phyloP scores from a whole-genome alignment of 2,888 invertebrate genomes.

The Drosophila meridiana region DNA sequence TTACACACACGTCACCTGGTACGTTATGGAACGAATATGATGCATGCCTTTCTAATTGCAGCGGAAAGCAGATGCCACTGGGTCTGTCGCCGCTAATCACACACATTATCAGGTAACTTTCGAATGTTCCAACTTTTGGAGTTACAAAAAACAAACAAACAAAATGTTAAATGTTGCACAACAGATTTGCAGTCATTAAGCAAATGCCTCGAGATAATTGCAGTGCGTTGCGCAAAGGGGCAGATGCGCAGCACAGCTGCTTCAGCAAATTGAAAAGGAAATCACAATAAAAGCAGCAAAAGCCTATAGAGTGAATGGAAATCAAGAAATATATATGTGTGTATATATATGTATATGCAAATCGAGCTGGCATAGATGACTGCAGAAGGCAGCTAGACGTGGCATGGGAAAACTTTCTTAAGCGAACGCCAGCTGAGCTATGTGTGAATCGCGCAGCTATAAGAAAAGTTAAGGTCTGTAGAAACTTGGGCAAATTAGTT shows the following conservation, averaged over 20 bases:
- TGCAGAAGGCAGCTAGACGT: not conserved
- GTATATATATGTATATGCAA: conserved; percentile 55
- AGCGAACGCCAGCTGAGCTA: conserved; percentile 20
- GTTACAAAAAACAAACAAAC: not conserved
- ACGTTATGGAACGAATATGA: conserved; percentile 24
- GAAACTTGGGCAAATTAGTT: not conserved
- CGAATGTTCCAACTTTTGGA: conserved; percentile 15
- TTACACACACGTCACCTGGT: not conserved
- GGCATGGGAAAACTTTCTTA: conserved; percentile 41
- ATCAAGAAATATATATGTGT: conserved; percentile 41
- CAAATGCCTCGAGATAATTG: conserved; percentile 21
- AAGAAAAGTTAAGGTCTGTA: not conserved
- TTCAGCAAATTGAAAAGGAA: conserved; percentile 36
- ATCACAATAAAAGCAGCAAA: conserved; percentile 12
- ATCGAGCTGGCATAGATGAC: conserved; percentile 36
- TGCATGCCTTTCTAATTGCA: conserved; percentile 31
- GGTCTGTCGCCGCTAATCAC: conserved; percentile 6
- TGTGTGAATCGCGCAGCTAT: conserved; percentile 43
- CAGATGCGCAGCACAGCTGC: conserved; percentile 4
- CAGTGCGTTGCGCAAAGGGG: conserved; percentile 1
- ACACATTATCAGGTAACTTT: conserved; percentile 16
- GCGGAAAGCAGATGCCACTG: conserved; percentile 15
- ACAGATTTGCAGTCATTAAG: conserved; percentile 31
- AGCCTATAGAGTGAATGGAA: conserved; percentile 16
- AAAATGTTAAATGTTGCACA: conserved; percentile 21